Evolutionary conservation across 2,113 vertebrate species (phyloP).

Genomic region (Charina bottae): DNA sequence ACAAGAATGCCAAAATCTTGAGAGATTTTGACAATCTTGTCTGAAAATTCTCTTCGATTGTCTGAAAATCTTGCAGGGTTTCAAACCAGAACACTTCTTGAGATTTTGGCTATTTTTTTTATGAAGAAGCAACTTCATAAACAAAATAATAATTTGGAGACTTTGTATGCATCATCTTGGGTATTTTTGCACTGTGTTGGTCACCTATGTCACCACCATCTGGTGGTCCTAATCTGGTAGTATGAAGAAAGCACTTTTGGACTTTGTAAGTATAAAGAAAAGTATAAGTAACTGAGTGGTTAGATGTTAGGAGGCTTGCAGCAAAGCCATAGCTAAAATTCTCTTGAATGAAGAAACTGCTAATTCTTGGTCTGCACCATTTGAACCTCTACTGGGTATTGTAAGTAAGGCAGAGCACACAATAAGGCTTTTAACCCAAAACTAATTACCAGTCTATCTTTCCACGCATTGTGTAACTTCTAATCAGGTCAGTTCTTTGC

Average conservation of each 20-base stretch:
- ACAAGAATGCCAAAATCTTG: not conserved
- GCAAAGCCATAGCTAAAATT: not conserved
- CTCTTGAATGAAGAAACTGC: not conserved
- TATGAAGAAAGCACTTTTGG: not conserved
- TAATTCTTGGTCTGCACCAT: constrained; percentile 31
- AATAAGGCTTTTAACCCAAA: not conserved
- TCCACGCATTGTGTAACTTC: not conserved
- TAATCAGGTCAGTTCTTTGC: not conserved
- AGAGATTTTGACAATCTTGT: not conserved
- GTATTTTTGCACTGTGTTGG: not conserved
- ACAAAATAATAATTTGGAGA: not conserved
- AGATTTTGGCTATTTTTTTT: not conserved
- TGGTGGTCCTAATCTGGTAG: not conserved
- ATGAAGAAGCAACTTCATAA: not conserved
- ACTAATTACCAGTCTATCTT: constrained; percentile 32
- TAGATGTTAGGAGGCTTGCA: not conserved
- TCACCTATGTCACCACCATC: not conserved
- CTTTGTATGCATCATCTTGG: not conserved
- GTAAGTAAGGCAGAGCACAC: constrained; percentile 29
- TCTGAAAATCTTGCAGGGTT: not conserved
- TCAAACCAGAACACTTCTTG: not conserved
- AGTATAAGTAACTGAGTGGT: not conserved
- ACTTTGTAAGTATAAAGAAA: not conserved
- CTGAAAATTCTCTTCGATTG: not conserved
- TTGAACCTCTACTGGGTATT: constrained; percentile 18